Evolutionary conservation across 2,888 invertebrate genomes (phyloP).

Genomic region (Chrysina gloriosa): DNA sequence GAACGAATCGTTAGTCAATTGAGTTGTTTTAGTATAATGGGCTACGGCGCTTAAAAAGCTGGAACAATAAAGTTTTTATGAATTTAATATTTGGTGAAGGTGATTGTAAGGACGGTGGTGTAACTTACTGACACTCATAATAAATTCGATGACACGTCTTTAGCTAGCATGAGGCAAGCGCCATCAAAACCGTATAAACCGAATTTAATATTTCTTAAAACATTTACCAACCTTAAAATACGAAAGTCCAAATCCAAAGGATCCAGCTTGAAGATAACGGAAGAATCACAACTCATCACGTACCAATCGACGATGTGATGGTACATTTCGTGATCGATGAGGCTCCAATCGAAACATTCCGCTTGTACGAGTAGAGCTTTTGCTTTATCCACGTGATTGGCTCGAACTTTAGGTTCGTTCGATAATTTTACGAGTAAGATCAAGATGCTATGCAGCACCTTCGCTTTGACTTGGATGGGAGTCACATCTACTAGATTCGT

Average conservation of each 20-base stretch:
- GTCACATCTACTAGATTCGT: conserved; percentile 63
- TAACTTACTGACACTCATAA: no score
- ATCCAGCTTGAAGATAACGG: conserved; percentile 71
- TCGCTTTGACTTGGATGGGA: conserved; percentile 60
- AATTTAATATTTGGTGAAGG: not conserved
- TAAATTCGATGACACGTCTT: no score
- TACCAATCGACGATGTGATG: conserved; percentile 80
- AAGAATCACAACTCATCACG: conserved; percentile 77
- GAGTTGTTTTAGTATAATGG: conserved; percentile 66
- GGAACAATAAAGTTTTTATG: conserved; percentile 45
- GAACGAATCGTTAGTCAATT: conserved; percentile 56
- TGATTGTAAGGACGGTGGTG: not conserved
- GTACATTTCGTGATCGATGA: conserved; percentile 71
- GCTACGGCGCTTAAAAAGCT: conserved; percentile 73
- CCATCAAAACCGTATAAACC: conserved; percentile 13
- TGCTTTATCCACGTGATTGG: conserved; percentile 66
- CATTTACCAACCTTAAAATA: conserved; percentile 69
- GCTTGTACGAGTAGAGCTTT: conserved; percentile 69
- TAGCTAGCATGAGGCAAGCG: no score
- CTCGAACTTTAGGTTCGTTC: conserved; percentile 76
- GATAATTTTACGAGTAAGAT: conserved; percentile 78
- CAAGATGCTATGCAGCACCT: conserved; percentile 73
- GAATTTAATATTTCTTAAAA: no score
- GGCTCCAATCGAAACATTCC: conserved; percentile 74
- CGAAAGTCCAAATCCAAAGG: conserved; percentile 70